A percentile compares a stretch with the other conserved stretches of the same genome.
These are phyloP conservation scores for Hippoglossus stenolepis DNA, from an alignment of 2,113 vertebrate species.

Conservation along the genomic window DNA sequence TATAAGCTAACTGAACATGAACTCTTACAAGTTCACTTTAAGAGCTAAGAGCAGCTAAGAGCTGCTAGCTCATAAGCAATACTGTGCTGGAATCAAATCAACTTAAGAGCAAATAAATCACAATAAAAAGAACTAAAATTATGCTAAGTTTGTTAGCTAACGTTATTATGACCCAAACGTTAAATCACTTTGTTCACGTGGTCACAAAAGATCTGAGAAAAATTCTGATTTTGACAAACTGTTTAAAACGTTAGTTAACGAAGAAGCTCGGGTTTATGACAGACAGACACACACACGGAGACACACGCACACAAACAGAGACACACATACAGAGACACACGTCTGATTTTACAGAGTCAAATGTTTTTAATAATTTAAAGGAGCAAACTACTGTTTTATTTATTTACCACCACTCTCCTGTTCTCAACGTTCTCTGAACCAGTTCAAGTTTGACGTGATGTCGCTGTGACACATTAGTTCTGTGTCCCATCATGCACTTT, in stretches of 20 bases:
- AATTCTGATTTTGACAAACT: neutral
- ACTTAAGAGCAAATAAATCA: neutral
- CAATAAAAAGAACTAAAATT: no score
- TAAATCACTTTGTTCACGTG: neutral
- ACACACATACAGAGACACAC: no score
- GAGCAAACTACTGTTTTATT: no score
- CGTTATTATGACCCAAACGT: neutral
- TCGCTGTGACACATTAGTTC: no score
- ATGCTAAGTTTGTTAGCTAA: neutral
- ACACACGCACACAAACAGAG: no score
- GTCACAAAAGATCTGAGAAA: neutral
- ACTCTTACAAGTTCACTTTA: no score
- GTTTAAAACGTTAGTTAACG: neutral
- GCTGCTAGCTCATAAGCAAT: neutral
- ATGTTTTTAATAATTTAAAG: neutral
- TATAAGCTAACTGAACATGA: neutral
- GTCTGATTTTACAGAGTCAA: no score
- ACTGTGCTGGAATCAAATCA: neutral
- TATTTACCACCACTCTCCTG: no score
- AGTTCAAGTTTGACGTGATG: no score
- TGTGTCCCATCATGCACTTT: constrained; percentile 38
- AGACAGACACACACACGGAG: neutral
- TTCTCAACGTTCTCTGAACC: no score
- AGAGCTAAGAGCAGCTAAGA: neutral
- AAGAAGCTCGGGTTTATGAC: neutral